These are phyloP conservation scores for Triplophysa rosa DNA, from an alignment of 2,113 vertebrate species.

Conservation along the genomic window DNA sequence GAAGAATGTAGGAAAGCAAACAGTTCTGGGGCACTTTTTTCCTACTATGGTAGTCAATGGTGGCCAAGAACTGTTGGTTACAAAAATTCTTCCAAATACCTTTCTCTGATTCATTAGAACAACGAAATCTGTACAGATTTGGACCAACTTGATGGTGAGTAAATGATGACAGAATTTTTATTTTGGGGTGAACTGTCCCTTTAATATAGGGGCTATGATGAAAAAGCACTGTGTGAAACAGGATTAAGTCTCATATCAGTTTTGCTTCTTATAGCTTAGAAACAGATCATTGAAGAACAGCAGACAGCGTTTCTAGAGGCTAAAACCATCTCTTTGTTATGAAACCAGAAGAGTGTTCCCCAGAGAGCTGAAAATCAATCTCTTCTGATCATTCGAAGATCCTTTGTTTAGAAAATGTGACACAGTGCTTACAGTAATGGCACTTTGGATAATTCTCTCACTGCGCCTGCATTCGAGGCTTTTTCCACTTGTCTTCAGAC, in stretches of 20 bases:
- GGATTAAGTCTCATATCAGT: neutral
- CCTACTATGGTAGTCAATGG: too few relatives aligned
- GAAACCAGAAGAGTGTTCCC: neutral
- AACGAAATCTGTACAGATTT: too few relatives aligned
- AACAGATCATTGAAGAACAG: neutral
- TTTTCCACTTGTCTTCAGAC: constrained; percentile 49
- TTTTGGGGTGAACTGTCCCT: too few relatives aligned
- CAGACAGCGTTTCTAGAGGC: neutral
- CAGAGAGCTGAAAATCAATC: neutral
- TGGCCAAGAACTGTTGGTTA: too few relatives aligned
- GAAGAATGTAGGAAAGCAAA: too few relatives aligned
- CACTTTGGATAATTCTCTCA: constrained; percentile 41
- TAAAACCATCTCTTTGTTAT: neutral
- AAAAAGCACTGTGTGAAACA: too few relatives aligned
- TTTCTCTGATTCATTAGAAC: too few relatives aligned
- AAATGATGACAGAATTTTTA: too few relatives aligned
- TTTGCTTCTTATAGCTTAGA: neutral
- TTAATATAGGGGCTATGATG: too few relatives aligned
- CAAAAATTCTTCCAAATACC: too few relatives aligned
- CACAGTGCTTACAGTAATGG: constrained; percentile 52
- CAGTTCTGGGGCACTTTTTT: too few relatives aligned
- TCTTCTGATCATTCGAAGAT: neutral
- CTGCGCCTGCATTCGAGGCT: constrained; percentile 2
- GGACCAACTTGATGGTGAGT: too few relatives aligned
- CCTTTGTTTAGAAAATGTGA: constrained; percentile 48